Evolutionary conservation across 2,113 vertebrate species (phyloP).

Genomic region (Serilophus lunatus): DNA sequence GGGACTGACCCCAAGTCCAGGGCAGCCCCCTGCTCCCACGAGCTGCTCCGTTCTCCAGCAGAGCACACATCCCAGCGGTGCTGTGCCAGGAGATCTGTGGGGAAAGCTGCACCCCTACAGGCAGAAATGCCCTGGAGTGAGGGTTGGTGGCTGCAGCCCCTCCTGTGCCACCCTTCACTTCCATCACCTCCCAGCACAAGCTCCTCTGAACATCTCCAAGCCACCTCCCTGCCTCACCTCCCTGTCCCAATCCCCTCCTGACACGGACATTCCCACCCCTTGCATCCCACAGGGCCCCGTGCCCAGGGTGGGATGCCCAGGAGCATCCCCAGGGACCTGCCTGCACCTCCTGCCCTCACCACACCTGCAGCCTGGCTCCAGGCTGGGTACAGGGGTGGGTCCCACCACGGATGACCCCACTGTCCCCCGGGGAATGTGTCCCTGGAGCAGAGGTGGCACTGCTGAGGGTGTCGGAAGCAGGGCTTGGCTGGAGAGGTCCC

Average conservation of each 20-base stretch:
- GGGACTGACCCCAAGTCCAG: neutral
- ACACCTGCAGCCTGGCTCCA: neutral
- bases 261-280: neutral
- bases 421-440: neutral
- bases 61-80: fast-evolving
- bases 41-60: neutral
- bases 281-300: neutral
- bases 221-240: neutral
- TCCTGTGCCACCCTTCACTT: neutral
- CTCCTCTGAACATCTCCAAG: fast-evolving
- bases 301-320: fast-evolving
- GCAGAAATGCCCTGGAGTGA: fast-evolving
- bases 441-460: fast-evolving
- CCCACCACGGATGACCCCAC: fast-evolving
- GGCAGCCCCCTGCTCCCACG: neutral
- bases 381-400: neutral
- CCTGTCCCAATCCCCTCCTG: neutral
- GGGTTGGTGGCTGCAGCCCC: neutral
- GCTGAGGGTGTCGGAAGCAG: fast-evolving
- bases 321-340: neutral
- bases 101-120: neutral
- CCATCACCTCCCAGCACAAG: neutral
- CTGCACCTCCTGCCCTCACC: neutral
- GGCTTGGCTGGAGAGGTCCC: neutral
- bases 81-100: fast-evolving